Conservation (phyloP, 2,113 vertebrate genomes). For the Blennius ocellaris region DNA sequence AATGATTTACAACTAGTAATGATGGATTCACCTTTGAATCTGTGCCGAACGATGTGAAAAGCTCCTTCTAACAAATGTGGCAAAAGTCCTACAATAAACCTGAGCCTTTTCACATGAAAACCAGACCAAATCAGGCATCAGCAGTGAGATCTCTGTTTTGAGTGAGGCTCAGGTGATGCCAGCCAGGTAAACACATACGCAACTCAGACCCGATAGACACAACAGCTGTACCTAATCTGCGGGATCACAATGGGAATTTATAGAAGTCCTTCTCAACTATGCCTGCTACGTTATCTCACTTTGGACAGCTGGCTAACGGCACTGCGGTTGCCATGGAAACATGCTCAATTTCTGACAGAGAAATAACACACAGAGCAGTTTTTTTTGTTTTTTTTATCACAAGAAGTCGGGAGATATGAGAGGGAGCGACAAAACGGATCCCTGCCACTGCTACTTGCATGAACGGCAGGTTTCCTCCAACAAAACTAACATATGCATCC, state of each 20-base stretch:
- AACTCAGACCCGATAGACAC: conserved; percentile 12
- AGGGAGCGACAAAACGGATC: conserved; percentile 11
- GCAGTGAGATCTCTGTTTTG: not conserved
- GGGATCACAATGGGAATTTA: conserved; percentile 52
- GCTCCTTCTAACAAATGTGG: not conserved
- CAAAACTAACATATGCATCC: conserved; percentile 27
- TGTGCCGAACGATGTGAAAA: not conserved
- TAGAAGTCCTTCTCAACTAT: conserved; percentile 59
- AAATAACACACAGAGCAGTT: conserved; percentile 61
- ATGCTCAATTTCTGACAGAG: conserved; percentile 65
- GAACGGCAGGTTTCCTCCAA: conserved; percentile 14
- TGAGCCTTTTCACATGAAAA: not conserved
- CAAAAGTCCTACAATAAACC: not conserved
- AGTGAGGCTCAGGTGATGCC: conserved; percentile 10
- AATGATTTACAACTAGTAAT: not conserved
- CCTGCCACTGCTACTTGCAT: not conserved
- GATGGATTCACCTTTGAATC: conserved; percentile 8
- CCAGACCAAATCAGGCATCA: conserved; percentile 15
- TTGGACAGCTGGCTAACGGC: conserved; percentile 78
- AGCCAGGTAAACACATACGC: conserved; percentile 26
- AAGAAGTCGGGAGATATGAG: conserved; percentile 36
- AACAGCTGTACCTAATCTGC: conserved; percentile 32
- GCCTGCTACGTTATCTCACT: conserved; percentile 68
- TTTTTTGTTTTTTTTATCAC: no score
- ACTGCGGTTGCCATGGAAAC: conserved; percentile 80